Evolutionary conservation across 2,888 invertebrate genomes (phyloP).

Genomic region (Drepanosiphum platanoidis): DNA sequence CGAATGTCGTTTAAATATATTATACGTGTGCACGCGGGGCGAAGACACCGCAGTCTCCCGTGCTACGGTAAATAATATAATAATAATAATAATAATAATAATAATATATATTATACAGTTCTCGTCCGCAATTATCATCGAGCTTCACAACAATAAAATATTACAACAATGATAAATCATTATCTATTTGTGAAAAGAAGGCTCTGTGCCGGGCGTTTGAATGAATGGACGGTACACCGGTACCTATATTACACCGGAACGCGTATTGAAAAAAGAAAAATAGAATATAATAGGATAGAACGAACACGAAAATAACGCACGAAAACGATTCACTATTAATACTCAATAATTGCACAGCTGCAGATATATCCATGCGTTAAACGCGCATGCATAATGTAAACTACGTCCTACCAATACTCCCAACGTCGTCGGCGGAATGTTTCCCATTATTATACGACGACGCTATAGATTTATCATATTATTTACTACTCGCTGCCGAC

Average conservation of each 20-base stretch:
- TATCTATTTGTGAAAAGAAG: neutral
- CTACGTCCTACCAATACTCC: no score
- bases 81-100: neutral
- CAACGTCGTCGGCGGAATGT: no score
- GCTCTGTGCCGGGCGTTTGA: neutral
- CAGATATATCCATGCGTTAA: neutral
- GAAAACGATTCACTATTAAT: neutral
- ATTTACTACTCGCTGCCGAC: no score
- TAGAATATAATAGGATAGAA: neutral
- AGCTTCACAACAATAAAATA: constrained; percentile 3
- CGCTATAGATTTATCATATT: no score
- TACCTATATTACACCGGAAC: neutral
- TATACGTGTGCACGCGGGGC: neutral
- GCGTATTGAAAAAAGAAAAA: neutral
- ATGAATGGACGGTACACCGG: neutral
- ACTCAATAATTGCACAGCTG: neutral
- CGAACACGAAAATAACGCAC: neutral
- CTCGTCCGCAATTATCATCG: neutral
- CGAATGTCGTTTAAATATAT: neutral
- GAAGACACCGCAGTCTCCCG: neutral
- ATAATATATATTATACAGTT: neutral
- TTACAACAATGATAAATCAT: constrained; percentile 5
- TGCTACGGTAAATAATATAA: neutral
- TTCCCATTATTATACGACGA: no score
- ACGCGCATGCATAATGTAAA: no score